These are phyloP conservation scores for Tetrapedia diversipes DNA, from an alignment of 2,888 invertebrate species.

Conservation along the genomic window DNA sequence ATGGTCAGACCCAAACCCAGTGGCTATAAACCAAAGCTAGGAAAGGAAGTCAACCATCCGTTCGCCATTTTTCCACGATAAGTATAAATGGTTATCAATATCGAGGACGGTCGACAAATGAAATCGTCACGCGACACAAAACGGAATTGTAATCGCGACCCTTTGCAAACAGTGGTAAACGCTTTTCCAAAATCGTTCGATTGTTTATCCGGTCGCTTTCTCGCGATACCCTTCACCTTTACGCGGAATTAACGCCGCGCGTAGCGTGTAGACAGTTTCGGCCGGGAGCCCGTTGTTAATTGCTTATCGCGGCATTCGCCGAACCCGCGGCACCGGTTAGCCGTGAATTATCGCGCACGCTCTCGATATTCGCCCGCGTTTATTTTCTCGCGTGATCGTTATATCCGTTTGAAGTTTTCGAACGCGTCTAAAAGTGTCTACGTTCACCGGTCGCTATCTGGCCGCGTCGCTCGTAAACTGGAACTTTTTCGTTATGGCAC, in stretches of 20 bases:
- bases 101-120: constrained; percentile 29
- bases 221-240: constrained; percentile 19
- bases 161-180: no score
- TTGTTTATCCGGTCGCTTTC: constrained; percentile 34
- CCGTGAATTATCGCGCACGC: constrained; percentile 32
- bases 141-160: constrained; percentile 46
- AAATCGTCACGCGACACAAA: constrained; percentile 37
- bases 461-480: constrained; percentile 32
- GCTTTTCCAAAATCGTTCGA: no score
- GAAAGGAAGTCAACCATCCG: no score
- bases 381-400: constrained; percentile 7
- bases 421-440: constrained; percentile 25
- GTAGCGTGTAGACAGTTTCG: no score
- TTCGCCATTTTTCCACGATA: no score
- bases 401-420: no score
- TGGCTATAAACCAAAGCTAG: no score
- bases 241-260: constrained; percentile 28
- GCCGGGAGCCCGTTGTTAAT: no score
- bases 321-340: not conserved
- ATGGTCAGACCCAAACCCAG: no score
- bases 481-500: not conserved
- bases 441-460: not conserved
- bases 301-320: constrained; percentile 43
- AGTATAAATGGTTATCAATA: no score
- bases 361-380: constrained; percentile 5